phyloP scores from a whole-genome alignment of 1,140 invertebrate species.

The Drosophila santomea region DNA sequence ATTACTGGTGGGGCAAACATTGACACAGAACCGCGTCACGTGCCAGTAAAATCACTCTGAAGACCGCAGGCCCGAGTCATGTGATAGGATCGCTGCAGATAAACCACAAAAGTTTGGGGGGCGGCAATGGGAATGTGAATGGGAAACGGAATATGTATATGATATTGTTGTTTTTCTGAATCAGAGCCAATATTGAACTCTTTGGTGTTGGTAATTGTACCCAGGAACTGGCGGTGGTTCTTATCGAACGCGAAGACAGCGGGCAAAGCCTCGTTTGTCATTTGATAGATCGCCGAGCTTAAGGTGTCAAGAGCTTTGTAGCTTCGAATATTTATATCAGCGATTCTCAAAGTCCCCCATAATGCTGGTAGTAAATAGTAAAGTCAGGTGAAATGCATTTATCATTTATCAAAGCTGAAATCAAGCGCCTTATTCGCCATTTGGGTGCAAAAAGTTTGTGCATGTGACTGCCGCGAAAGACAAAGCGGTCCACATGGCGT shows the following conservation, averaged over 20 bases:
- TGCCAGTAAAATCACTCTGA: constrained; percentile 57
- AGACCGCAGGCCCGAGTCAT: constrained; percentile 59
- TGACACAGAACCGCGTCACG: constrained; percentile 60
- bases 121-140: constrained; percentile 1
- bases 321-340: constrained; percentile 39
- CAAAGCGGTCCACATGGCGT: constrained; percentile 18
- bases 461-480: constrained; percentile 22
- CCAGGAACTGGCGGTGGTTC: constrained; percentile 5
- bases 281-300: constrained; percentile 60
- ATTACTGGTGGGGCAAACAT: constrained; percentile 66
- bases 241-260: constrained; percentile 50
- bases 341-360: constrained; percentile 41
- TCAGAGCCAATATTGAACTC: constrained; percentile 24
- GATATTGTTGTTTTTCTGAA: constrained; percentile 12
- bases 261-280: constrained; percentile 54
- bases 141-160: background rate
- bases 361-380: constrained; percentile 56
- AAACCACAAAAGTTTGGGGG: constrained; percentile 47
- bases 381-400: constrained; percentile 62
- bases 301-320: constrained; percentile 38
- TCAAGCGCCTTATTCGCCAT: constrained; percentile 17
- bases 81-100: constrained; percentile 64
- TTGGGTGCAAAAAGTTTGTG: constrained; percentile 21
- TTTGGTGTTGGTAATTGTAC: background rate
- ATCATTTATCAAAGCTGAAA: constrained; percentile 47